Evolutionary conservation across 2,113 vertebrate species (phyloP).

Genomic region (Tupaia chinensis): DNA sequence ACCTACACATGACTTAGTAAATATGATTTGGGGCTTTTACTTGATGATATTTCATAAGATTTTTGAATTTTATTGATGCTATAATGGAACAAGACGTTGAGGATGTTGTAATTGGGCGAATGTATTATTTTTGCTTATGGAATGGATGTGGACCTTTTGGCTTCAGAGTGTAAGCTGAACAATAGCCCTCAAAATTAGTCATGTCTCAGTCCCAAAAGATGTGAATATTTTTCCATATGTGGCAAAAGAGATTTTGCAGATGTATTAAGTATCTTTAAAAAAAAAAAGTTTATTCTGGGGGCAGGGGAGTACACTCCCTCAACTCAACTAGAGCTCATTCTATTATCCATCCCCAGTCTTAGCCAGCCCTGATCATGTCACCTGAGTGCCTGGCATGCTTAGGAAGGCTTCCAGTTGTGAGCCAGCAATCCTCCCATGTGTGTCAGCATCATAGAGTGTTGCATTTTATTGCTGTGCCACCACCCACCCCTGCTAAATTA

Average conservation of each 20-base stretch:
- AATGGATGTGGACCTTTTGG: not conserved
- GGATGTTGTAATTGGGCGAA: not conserved
- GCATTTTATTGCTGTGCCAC: too few species aligned
- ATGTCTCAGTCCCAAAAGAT: not conserved
- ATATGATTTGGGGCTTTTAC: slow-evolving; percentile 54
- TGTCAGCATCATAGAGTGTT: too few species aligned
- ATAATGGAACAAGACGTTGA: not conserved
- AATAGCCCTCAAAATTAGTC: not conserved
- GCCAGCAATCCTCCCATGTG: too few species aligned
- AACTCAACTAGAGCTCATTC: too few species aligned
- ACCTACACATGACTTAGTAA: slow-evolving; percentile 12
- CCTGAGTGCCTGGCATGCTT: too few species aligned
- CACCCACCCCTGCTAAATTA: not conserved
- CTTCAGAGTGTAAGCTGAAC: not conserved
- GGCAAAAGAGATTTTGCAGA: not conserved
- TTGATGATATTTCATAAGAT: slow-evolving; percentile 38
- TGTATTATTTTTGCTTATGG: slow-evolving; percentile 31
- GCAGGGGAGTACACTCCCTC: too few species aligned
- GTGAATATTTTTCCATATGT: not conserved
- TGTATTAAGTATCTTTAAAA: not conserved
- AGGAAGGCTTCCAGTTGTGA: too few species aligned
- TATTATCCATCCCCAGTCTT: too few species aligned
- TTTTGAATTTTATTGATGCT: slow-evolving; percentile 43
- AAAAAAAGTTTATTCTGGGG: too few species aligned
- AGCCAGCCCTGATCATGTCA: too few species aligned